phyloP scores from a whole-genome alignment of 2,888 invertebrate genomes.

The Nymphalis polychloros region DNA sequence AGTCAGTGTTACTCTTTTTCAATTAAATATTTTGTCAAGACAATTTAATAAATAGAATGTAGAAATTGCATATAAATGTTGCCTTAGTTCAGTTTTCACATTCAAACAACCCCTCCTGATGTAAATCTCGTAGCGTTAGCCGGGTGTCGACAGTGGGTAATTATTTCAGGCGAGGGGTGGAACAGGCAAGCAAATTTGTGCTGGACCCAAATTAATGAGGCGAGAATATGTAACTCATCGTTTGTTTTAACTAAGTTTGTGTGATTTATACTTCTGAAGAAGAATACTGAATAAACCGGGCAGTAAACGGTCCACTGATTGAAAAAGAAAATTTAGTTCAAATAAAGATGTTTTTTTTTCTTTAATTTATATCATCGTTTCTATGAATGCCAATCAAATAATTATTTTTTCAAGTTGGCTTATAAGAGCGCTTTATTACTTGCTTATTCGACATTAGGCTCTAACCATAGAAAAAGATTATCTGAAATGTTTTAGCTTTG shows the following conservation, averaged over 20 bases:
- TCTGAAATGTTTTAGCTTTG: not conserved
- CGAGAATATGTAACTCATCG: conserved; percentile 19
- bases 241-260: conserved; percentile 8
- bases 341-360: too few species aligned
- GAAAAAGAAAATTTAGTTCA: too few species aligned
- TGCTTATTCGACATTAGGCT: too few species aligned
- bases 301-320: too few species aligned
- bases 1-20: too few species aligned
- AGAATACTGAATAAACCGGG: too few species aligned
- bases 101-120: conserved; percentile 7
- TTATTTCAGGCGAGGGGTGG: conserved; percentile 38
- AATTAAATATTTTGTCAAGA: too few species aligned
- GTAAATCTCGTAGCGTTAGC: conserved; percentile 34
- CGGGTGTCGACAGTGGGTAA: conserved; percentile 37
- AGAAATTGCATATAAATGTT: not conserved
- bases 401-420: too few species aligned
- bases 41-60: too few species aligned
- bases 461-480: not conserved
- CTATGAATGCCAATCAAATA: too few species aligned
- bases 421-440: too few species aligned
- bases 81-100: not conserved
- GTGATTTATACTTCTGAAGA: conserved; percentile 2
- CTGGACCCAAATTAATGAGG: conserved; percentile 41
- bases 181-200: conserved; percentile 36
- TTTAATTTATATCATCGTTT: too few species aligned